Conservation (phyloP, 2,888 invertebrate species). For the Leptopilina syphax region DNA sequence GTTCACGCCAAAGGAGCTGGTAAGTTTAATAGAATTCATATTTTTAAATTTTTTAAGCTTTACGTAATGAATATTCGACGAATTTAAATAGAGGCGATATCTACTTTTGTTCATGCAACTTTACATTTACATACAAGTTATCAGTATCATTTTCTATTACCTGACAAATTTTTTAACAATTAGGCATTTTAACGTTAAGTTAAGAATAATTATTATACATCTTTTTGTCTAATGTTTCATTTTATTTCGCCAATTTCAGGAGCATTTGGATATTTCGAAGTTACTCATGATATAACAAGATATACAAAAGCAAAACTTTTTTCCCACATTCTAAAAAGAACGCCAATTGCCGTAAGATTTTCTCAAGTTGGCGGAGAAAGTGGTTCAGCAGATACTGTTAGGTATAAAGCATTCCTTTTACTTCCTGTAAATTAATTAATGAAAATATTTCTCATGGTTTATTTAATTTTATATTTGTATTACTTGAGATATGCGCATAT, state of each 20-base stretch:
- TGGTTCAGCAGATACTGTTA: conserved; percentile 31
- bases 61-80: no score
- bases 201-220: not conserved
- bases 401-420: conserved; percentile 52
- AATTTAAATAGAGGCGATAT: no score
- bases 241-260: conserved; percentile 3
- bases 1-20: conserved; percentile 40
- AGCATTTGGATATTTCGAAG: conserved; percentile 33
- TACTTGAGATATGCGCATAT: not conserved
- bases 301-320: conserved; percentile 37
- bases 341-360: conserved; percentile 28
- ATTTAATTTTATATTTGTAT: not conserved
- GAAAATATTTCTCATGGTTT: not conserved
- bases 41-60: not conserved
- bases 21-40: not conserved
- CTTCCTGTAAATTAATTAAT: not conserved
- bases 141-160: no score
- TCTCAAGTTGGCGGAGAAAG: conserved; percentile 33
- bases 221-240: not conserved
- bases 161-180: no score
- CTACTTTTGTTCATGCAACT: no score
- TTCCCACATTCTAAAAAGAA: conserved; percentile 22
- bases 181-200: not conserved
- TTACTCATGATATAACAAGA: conserved; percentile 21
- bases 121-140: not conserved